Evolutionary conservation across 2,888 invertebrate genomes (phyloP), one percentile per base, ranked within the genome.

Genomic region (Syrista parreyssii): DNA sequence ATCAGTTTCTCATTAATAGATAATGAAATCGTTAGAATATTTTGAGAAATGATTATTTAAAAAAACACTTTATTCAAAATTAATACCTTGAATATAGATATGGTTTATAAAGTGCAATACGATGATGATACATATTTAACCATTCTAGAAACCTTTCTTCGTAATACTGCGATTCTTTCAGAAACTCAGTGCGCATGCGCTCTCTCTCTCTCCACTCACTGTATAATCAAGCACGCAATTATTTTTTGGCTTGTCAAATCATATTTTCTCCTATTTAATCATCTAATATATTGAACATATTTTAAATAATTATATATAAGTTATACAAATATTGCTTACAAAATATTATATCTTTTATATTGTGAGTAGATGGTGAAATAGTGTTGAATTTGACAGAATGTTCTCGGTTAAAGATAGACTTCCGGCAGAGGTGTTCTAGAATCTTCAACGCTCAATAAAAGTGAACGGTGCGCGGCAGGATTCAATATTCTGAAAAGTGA

Each of bases 381-480:
- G 71, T 31, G 32, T 71, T 30, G 12, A 31, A 75, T 15, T 81
- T 81, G 82, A 80, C 76, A 84, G 88, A 88, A 87, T n/a, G 72
- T 87, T 88, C 88, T 79, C 77, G 88, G 86, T 82, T 35, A 68
- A 11, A 55, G 79, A 68, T 55, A n/a, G 69, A 69, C 74, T 81
- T 87, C 86, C 88, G 86, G 69, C 55, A 12, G 33, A 77, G 23
- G 77, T 68, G 69, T 88, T 88, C 88, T 84, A 85, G 88, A 88
- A 88, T 81, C 75, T 83, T 83, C 85, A 79, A 79, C 78, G 79
- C 78, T 84, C 83, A 72, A 88, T 88, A 88, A 86, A 88, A 88
- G 79, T 79, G 76, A 31, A 31, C 40, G 75, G 76, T 23, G 79
- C 83, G 84, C 85, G 82, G 76, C 79, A 73, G 32, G 15, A 76